Evolutionary conservation across 1,140 invertebrate genomes (phyloP).

Genomic region (Drosophila dunni): DNA sequence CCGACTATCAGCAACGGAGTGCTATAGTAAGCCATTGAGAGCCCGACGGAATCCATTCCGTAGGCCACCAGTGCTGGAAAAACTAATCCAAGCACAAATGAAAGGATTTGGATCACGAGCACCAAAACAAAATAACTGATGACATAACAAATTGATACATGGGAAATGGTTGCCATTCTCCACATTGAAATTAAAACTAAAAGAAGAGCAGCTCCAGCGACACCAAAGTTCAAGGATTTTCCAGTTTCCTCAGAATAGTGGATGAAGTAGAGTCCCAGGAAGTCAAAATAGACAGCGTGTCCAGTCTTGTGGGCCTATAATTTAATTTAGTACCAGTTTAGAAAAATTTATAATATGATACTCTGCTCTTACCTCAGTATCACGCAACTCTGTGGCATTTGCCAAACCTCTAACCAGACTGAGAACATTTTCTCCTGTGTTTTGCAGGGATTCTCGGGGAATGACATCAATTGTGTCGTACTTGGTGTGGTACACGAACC

Average conservation of each 20-base stretch:
- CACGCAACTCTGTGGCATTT: constrained; percentile 86
- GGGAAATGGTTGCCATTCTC: constrained; percentile 49
- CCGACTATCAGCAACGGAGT: constrained; percentile 87
- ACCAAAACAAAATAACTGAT: constrained; percentile 48
- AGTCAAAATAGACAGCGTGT: constrained; percentile 91
- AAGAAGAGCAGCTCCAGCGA: constrained; percentile 84
- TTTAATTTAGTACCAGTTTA: background rate
- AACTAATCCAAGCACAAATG: constrained; percentile 84
- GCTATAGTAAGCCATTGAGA: constrained; percentile 89
- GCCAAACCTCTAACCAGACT: constrained; percentile 88
- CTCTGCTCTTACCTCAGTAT: constrained; percentile 63
- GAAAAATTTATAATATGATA: background rate
- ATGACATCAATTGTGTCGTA: constrained; percentile 92
- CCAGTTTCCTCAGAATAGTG: constrained; percentile 87
- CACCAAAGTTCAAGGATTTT: constrained; percentile 86
- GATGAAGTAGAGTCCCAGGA: constrained; percentile 90
- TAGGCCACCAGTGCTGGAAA: constrained; percentile 85
- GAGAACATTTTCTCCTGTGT: constrained; percentile 91
- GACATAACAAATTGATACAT: constrained; percentile 32
- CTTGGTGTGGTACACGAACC: constrained; percentile 95
- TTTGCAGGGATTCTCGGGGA: constrained; percentile 91
- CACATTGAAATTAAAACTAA: constrained; percentile 83
- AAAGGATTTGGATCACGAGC: constrained; percentile 54
- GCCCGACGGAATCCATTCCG: constrained; percentile 72
- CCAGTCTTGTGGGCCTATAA: constrained; percentile 69